Conservation (phyloP, 2,888 invertebrate genomes). For the Mythimna albipuncta region DNA sequence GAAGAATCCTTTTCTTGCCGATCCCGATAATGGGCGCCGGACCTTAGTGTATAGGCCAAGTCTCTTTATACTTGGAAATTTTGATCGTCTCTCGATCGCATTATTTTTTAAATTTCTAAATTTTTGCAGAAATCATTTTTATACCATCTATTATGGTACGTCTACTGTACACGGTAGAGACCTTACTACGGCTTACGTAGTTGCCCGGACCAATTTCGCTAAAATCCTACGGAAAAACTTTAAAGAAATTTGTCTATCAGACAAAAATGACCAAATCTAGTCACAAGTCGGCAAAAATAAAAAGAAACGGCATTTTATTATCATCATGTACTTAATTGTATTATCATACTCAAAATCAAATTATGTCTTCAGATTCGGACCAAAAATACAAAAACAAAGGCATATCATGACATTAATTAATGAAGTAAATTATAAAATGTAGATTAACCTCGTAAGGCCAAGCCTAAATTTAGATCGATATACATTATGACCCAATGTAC, state of each 20-base stretch:
- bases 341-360: slow-evolving; percentile 6
- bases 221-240: too few species aligned
- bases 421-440: slow-evolving; percentile 20
- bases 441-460: not conserved
- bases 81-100: too few species aligned
- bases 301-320: not conserved
- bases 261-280: not conserved
- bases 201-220: too few species aligned
- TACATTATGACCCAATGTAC: too few species aligned
- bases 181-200: too few species aligned
- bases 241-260: not conserved
- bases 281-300: not conserved
- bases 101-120: not conserved
- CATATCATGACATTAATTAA: slow-evolving; percentile 27
- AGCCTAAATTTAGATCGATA: too few species aligned
- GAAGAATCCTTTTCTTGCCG: too few species aligned
- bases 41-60: too few species aligned
- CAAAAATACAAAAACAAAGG: slow-evolving; percentile 20
- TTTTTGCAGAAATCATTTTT: not conserved
- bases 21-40: too few species aligned
- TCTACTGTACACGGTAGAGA: not conserved
- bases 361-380: slow-evolving; percentile 5
- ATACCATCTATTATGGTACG: not conserved
- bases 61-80: too few species aligned
- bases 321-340: slow-evolving; percentile 8